Evolutionary conservation across 1,140 invertebrate genomes (phyloP).

Genomic region (Hyphantria cunea): DNA sequence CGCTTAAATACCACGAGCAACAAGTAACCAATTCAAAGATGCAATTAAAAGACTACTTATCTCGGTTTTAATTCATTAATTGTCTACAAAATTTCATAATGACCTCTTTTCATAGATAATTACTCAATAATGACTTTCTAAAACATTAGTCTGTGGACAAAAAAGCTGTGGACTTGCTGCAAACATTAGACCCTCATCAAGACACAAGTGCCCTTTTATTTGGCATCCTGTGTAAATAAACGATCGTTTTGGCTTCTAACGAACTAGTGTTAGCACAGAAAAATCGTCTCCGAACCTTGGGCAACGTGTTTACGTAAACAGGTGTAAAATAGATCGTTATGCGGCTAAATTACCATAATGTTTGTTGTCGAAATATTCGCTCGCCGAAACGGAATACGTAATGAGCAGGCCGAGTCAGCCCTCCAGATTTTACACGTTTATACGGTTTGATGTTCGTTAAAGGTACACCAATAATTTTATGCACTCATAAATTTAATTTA

Average conservation of each 20-base stretch:
- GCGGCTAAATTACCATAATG: conserved; percentile 71
- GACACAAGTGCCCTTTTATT: conserved; percentile 21
- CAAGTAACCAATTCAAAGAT: conserved; percentile 10
- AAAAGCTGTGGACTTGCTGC: conserved; percentile 10
- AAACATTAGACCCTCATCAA: conserved; percentile 31
- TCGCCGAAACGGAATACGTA: conserved; percentile 61
- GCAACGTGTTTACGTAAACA: conserved; percentile 66
- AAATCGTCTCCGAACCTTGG: conserved; percentile 58
- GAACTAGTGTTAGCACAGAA: conserved; percentile 35
- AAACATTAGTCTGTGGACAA: conserved; percentile 19
- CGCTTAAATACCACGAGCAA: conserved; percentile 15
- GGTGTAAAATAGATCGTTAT: conserved; percentile 72
- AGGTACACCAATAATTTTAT: conserved; percentile 49
- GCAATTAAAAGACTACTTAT: too few relatives aligned
- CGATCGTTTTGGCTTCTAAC: conserved; percentile 35
- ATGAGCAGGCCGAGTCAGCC: conserved; percentile 50
- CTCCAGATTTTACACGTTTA: conserved; percentile 51
- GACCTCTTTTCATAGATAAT: conserved; percentile 16
- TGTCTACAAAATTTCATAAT: conserved; percentile 18
- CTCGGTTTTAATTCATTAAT: conserved; percentile 1
- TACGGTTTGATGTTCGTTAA: conserved; percentile 46
- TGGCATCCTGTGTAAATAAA: conserved; percentile 29
- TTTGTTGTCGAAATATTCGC: conserved; percentile 71
- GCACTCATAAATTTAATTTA: conserved; percentile 49
- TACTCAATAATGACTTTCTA: conserved; percentile 27